Evolutionary conservation across 2,113 vertebrate genomes (phyloP), one percentile per base, ranked within the genome.

Genomic region (Proterorhinus semilunaris): DNA sequence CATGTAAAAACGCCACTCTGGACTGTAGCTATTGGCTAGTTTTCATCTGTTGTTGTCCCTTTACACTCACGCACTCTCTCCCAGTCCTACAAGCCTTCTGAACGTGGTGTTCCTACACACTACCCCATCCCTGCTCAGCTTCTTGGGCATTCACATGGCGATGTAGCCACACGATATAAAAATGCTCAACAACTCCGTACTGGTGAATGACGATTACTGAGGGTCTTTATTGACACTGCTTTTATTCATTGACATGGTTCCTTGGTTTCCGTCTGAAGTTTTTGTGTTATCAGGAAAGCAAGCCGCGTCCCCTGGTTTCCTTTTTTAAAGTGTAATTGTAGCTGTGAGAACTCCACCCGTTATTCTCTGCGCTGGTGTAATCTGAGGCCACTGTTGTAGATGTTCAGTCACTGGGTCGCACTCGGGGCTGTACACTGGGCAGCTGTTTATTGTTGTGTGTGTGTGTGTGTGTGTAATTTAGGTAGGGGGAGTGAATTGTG

Each of bases 281-380:
- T 76, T 83, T 73, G 65, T 71, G 67, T 75, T 68, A 21, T 21
- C 21, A 21, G 21, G 21, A 7, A 27, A 74, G 75, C 15, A 13
- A 64, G 45, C 57, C 62, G 45, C 62, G 44, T 68, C 66, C 61
- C 47, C 17, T 46, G 62, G 42, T 83, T 47, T 61, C 69, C 16
- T 13, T 80, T 82, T 36, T 27, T 75, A 69, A 77, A 77, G 7
- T 6, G 88, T 84, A 86, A 90, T 59, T 72, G 59, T 83, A 89
- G 47, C 78, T 49, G 57, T 13, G n/a, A 55, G 36, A 27, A 68
- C 84, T 79, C 82, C 87, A 85, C 82, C 87, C 80, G 53, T 86
- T 74, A 86, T 88, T 90, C 79, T 88, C 73, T 44, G 62, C 68
- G 70, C 74, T 83, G 76, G 71, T 84, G 87, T 90, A 87, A 90